Conservation (phyloP, 1,140 invertebrate genomes). For the Sweltsa coloradensis region DNA sequence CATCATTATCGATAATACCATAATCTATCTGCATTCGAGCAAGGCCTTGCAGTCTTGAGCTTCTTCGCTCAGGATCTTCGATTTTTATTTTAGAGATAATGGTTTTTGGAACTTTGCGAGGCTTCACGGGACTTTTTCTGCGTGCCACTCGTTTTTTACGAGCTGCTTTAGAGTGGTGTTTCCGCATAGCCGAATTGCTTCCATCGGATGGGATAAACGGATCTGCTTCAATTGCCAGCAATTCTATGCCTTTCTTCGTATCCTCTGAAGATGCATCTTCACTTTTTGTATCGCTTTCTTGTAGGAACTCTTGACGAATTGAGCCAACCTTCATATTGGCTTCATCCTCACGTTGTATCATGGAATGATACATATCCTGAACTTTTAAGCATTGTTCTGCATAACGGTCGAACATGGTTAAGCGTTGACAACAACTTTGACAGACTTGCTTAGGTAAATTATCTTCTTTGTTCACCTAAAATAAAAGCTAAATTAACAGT, state of each 20-base stretch:
- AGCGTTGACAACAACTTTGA: background rate
- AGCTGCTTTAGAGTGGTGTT: background rate
- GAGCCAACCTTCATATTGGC: slow-evolving; percentile 3
- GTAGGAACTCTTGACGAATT: slow-evolving; percentile 5
- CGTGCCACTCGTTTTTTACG: background rate
- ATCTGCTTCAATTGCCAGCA: slow-evolving; percentile 11
- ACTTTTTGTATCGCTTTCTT: background rate
- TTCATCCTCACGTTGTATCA: background rate
- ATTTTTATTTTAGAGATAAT: too few species aligned
- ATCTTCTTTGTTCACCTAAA: slow-evolving; percentile 8
- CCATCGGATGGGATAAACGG: slow-evolving; percentile 10
- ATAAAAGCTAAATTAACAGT: background rate
- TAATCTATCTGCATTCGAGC: background rate
- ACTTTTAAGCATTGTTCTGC: slow-evolving; percentile 7
- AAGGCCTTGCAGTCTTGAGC: too few species aligned
- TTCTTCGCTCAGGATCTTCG: too few species aligned
- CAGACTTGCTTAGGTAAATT: slow-evolving; percentile 5
- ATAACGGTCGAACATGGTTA: slow-evolving; percentile 6
- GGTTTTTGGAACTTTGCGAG: too few species aligned
- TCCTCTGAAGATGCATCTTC: background rate
- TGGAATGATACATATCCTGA: slow-evolving; percentile 6
- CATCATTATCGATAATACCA: background rate
- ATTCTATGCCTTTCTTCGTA: slow-evolving; percentile 5
- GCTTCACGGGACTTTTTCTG: background rate
- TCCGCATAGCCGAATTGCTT: background rate